phyloP scores from a whole-genome alignment of 2,113 vertebrate species.

The Picathartes gymnocephalus region DNA sequence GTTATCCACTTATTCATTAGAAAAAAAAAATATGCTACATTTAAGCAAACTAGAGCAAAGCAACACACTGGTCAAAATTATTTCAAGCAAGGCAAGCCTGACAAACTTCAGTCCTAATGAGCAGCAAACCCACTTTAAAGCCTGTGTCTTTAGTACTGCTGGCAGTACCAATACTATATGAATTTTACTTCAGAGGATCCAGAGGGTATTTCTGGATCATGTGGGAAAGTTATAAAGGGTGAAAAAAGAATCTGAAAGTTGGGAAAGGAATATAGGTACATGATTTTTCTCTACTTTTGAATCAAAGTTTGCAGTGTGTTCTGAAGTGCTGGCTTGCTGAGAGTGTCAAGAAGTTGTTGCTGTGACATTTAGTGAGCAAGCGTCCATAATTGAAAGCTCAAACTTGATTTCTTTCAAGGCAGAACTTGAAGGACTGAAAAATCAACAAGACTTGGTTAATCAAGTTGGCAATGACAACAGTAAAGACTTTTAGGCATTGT shows the following conservation, averaged over 20 bases:
- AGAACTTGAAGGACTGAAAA: constrained; percentile 26
- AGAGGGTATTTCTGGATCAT: not conserved
- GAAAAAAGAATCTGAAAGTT: not conserved
- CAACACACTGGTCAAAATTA: not conserved
- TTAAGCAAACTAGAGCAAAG: not conserved
- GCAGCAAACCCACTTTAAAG: not conserved
- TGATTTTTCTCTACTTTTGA: not conserved
- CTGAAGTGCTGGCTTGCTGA: not conserved
- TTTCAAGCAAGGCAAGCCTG: not conserved
- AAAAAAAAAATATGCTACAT: not conserved
- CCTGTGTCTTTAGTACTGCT: not conserved
- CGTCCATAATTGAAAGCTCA: not conserved
- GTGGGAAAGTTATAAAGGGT: not conserved
- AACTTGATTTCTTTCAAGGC: not conserved
- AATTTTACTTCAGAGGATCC: not conserved
- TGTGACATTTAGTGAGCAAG: constrained; percentile 1
- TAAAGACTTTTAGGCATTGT: not conserved
- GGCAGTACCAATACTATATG: not conserved
- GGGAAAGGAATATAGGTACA: not conserved
- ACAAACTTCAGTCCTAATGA: not conserved
- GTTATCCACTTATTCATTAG: not conserved
- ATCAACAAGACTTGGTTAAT: constrained; percentile 10
- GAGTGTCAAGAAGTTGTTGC: not conserved
- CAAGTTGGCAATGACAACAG: not conserved
- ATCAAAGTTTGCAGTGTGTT: not conserved